Conservation (phyloP, 2,113 vertebrate genomes). For the Daubentonia madagascariensis region DNA sequence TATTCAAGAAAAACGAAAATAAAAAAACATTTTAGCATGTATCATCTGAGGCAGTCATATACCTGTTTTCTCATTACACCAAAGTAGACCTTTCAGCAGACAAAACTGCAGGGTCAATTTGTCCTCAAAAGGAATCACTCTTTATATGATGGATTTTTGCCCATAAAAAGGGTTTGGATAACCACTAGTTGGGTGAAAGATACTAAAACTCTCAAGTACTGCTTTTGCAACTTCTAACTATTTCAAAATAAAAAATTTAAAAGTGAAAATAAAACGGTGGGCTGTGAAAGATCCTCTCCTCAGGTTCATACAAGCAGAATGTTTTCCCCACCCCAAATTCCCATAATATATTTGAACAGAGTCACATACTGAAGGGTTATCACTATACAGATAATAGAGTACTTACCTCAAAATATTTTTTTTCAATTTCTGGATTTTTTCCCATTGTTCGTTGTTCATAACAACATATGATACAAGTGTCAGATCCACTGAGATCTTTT, state of each 20-base stretch:
- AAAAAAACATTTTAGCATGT: neutral
- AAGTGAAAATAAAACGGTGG: neutral
- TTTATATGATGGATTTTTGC: neutral
- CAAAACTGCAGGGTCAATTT: neutral
- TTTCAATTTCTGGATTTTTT: conserved; percentile 94
- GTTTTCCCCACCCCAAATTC: neutral
- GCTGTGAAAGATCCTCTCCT: neutral
- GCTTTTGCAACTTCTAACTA: neutral
- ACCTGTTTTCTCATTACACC: conserved; percentile 1
- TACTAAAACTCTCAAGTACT: neutral
- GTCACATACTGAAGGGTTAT: neutral
- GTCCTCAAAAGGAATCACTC: neutral
- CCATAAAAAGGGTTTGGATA: neutral
- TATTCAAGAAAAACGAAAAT: conserved; percentile 13
- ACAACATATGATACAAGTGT: conserved; percentile 94
- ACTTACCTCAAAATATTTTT: conserved; percentile 93
- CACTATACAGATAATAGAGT: neutral
- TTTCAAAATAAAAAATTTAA: neutral
- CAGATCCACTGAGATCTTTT: conserved; percentile 88
- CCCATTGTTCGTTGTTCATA: conserved; percentile 96
- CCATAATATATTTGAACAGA: neutral
- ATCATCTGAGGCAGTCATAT: neutral
- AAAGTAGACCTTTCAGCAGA: neutral
- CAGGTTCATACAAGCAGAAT: neutral
- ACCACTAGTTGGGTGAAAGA: neutral